Evolutionary conservation across 2,797 vertebrate genomes (phyloP), one percentile per base, ranked within the genome.

Genomic region (Trachops cirrhosus): DNA sequence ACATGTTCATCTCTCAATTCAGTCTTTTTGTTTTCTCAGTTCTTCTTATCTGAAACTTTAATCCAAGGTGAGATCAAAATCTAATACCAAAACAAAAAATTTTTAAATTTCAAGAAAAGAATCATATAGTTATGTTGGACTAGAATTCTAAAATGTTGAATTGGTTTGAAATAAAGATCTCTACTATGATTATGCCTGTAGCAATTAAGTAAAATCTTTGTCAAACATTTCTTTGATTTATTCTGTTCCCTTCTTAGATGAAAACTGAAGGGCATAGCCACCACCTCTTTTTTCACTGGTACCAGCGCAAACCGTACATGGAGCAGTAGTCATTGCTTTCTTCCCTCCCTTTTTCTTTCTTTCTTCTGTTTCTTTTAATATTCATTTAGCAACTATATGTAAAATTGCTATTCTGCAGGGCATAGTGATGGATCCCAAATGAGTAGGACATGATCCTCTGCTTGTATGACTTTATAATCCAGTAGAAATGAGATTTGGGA

Each of bases 111-210:
- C 22, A 79, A 84, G 21, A 24, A 24, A 84, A 80, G 87, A 21
- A 70, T 57, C 29, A 79, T 68, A 44, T 37, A 48, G 78, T 67
- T 83, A 9, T 71, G 9, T 78, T 82, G 29, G 24, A 73, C 32
- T 88, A 50, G 37, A 80, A 84, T 67, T 77, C 26, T 9, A 71
- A 26, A 62, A 7, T 48, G 9, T 77, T 93, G 37, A 86, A 70
- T 85, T 87, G 74, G 37, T 87, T 70, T 94, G 75, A 91, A 93
- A 84, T 94, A 78, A 79, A 32, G n/a, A 62, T 91, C 19, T 75
- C 32, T 68, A n/a, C 15, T 91, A 11, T 78, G 74, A 91, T 82
- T 93, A 59, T 39, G 16, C 22, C 39, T 94, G 0, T 57, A 74
- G 73, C 37, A 93, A 77, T 90, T 71, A 93, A 83, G 90, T 87